Evolutionary conservation across 2,797 vertebrate species (phyloP), one percentile per base, ranked within the genome.

Genomic region (Cichlasoma orientale): DNA sequence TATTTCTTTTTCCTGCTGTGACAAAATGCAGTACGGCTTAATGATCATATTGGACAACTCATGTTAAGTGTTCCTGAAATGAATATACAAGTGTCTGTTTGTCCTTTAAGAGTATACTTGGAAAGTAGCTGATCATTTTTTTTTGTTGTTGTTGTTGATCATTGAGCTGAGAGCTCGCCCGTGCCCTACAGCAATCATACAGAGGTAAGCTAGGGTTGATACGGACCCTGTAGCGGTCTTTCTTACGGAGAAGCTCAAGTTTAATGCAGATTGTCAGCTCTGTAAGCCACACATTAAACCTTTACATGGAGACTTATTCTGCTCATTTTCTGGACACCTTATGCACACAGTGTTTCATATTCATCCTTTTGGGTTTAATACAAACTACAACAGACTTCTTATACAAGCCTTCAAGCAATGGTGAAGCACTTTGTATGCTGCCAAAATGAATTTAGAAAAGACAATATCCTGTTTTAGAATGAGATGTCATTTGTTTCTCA

Each of bases 401-500:
- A 31, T 58, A 44, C 71, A 82, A 75, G 55, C 52, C 75, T 68
- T 69, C 12, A 6, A 68, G 63, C 63, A 58, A 59, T 3, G 11
- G n/a, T 12, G 16, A 52, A 47, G 16, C 36, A 56, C 18, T 58
- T 36, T 27, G 25, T 47, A 38, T 66, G 61, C 13, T 74, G 25
- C 5, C 53, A 87, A 79, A 79, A 25, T 23, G 50, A 77, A 72
- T 71, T 74, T 7, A 59, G 31, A 21, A 61, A 72, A 79, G 59
- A 84, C 73, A 79, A 79, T 73, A 77, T 77, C 50, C 58, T 56
- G 31, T 73, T 71, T 59, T 25, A 31, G 14, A 85, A 50, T 10
- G 52, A 27, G 55, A 58, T 54, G 36, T 79, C 4, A 33, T 84
- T 72, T 77, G 31, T 74, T 82, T 76, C 8, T 31, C 36, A 78